Evolutionary conservation across 2,797 vertebrate genomes (phyloP), one percentile per base, ranked within the genome.

Genomic region (Protonibea diacanthus): DNA sequence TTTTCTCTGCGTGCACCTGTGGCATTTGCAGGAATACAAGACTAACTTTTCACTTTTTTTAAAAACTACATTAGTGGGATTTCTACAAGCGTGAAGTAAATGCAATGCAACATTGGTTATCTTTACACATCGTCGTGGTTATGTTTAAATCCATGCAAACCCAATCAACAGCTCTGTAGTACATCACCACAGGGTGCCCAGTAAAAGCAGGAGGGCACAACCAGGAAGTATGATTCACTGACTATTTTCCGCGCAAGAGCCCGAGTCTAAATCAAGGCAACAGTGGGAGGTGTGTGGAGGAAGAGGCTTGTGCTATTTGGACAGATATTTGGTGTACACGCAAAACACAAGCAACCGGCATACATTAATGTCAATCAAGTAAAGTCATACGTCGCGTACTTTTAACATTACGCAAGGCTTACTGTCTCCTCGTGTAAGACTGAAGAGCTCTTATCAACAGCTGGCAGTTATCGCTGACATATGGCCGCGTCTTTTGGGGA

Each of bases 181-280:
- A 48, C 44, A 59, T 59, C 48, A 47, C 33, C 78, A 57, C n/a
- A 7, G 27, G 76, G 52, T 62, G 64, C 63, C 45, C 47, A 56
- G 58, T 45, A 66, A 67, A 84, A 78, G 69, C 63, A 62, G 71
- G 84, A 81, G 83, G 80, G 20, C 69, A 59, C 29, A 74, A 76
- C 72, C 83, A 86, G 86, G 86, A 92, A 90, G 87, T 78, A 59
- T 77, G 90, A 74, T 80, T 89, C 87, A 75, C 72, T 85, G 87
- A 84, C 81, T 85, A 76, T 85, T 84, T 85, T 74, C 61, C 6
- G 0, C 68, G 55, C 56, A 38, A 60, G 63, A 74, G 47, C 40
- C 69, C 38, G 58, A 83, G 68, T 86, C 78, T 83, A 89, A 89
- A 93, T 89, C 79, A 86, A 84, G 56, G 33, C 67, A 76, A 17